Conservation (phyloP, 2,888 invertebrate species). For the Blomia tropicalis region DNA sequence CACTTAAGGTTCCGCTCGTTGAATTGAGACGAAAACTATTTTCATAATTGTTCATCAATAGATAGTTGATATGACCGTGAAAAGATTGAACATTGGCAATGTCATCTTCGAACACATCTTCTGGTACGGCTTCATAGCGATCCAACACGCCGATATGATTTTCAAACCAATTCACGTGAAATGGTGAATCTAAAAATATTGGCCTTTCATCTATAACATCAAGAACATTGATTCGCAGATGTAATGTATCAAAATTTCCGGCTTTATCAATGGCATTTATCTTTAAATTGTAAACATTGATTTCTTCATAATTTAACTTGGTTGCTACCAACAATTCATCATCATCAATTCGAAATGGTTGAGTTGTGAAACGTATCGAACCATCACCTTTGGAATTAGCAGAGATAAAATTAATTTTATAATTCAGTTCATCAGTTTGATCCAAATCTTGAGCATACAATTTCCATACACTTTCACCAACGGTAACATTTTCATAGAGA, state of each 20-base stretch:
- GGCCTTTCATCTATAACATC: constrained; percentile 90
- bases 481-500: constrained; percentile 80
- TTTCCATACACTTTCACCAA: constrained; percentile 74
- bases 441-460: constrained; percentile 42
- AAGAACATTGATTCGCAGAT: constrained; percentile 60
- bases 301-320: constrained; percentile 69
- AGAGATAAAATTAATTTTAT: constrained; percentile 65
- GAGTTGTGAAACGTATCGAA: too few species aligned
- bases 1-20: constrained; percentile 63
- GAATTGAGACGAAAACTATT: constrained; percentile 71
- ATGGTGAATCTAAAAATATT: constrained; percentile 82
- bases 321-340: constrained; percentile 53
- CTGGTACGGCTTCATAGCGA: constrained; percentile 8
- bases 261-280: constrained; percentile 57
- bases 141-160: constrained; percentile 38
- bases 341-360: constrained; percentile 82
- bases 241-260: constrained; percentile 47
- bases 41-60: constrained; percentile 78
- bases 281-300: constrained; percentile 61
- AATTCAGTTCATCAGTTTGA: constrained; percentile 74
- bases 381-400: constrained; percentile 79
- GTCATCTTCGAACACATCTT: neutral
- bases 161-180: constrained; percentile 81
- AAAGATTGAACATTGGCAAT: constrained; percentile 34
- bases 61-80: constrained; percentile 76